phyloP scores from a whole-genome alignment of 35 echinoderm and acorn worm genomes.

The Amphiura filiformis region DNA sequence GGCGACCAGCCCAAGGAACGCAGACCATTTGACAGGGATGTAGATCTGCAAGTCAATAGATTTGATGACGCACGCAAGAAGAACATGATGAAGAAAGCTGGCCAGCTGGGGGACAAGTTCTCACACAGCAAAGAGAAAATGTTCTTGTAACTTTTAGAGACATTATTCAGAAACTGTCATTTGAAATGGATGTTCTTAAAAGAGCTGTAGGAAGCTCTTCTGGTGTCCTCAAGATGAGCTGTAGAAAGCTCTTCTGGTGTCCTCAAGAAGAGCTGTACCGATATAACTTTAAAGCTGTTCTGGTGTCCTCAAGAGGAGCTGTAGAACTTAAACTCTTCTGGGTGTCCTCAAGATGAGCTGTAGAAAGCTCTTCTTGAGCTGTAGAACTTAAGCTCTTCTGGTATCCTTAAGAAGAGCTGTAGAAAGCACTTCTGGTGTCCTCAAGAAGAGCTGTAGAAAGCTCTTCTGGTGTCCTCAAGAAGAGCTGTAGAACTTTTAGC shows the following conservation, averaged over 20 bases:
- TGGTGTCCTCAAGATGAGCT: no score
- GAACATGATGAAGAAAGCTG: conserved; percentile 85
- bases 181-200: not conserved
- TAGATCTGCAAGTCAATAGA: conserved; percentile 90
- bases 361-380: no score
- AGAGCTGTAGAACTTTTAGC: no score
- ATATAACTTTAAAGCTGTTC: not conserved
- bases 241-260: no score
- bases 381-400: no score
- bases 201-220: no score
- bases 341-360: no score
- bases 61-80: conserved; percentile 93
- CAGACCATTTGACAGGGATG: conserved; percentile 81
- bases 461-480: no score
- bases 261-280: not conserved
- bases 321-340: not conserved
- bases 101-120: conserved; percentile 74
- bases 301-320: no score
- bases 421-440: no score
- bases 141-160: conserved; percentile 28
- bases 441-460: no score
- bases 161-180: not conserved
- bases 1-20: conserved; percentile 60
- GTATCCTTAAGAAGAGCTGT: no score
- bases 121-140: conserved; percentile 72